Base-by-base conservation (phyloP, 2,113 vertebrate genomes). In the Otolemur garnettii region DNA sequence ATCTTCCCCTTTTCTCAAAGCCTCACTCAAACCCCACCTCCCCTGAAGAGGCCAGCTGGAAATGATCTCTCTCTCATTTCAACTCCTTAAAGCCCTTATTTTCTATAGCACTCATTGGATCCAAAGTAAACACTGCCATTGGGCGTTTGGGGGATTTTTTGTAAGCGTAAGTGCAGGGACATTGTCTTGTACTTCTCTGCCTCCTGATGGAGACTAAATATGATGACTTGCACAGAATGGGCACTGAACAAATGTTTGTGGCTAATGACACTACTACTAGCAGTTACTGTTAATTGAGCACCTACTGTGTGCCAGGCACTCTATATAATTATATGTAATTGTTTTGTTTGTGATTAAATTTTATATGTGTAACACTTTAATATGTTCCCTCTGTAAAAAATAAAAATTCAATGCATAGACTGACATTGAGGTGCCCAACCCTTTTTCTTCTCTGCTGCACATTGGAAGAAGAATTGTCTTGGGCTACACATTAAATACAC, bases 31-130 rank as follows among this genome's bases (percentile, higher is more conserved):
- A 81, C 75, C 77, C 93, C 86, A 90, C 80, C 87, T 94, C 75
- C 71, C 79, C 62, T 91, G 64, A 92, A 82, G 82, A 94, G 89
- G 78, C 91, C 97, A 97, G 96, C 94, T 97, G 89, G 83, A 93
- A 96, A 94, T 60, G 86, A 93, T 96, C 88, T 95, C 92, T 74
- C 78, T 87, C 94, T 94, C 85, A 30, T 87, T 95, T 90, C 95
- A 92, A 74, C 81, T 90, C 90, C 91, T 81, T 74, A 79, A 85
- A 92, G 79, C 82, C 90, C 90, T 83, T 86, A 24, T 87, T 96
- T 95, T 94, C 95, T 90, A 82, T 74, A 95, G 75, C 77, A 84
- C 87, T 96, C 85, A 92, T 72, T 93, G 81, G 80, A 57, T 74
- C 88, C 97, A 96, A 96, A 94, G 86, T 96, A 88, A 96, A 97